Evolutionary conservation across 1,140 invertebrate species (phyloP).

Genomic region (Gerris buenoi): DNA sequence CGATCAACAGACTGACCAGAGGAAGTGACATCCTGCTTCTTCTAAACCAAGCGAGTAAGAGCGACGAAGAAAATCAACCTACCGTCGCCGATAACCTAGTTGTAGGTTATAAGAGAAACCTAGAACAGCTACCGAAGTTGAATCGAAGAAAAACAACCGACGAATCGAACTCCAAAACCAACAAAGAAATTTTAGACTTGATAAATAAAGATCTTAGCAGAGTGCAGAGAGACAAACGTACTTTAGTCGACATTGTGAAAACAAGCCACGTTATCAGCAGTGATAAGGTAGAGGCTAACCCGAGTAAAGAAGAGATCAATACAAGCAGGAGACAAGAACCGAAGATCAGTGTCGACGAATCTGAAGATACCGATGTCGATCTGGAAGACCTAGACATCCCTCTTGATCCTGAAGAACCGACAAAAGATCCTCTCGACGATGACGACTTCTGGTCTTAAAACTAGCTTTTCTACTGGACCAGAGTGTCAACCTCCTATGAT

Average conservation of each 20-base stretch:
- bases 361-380: conserved; percentile 11
- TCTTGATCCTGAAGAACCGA: background rate
- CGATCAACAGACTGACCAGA: background rate
- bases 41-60: background rate
- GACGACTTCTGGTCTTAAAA: background rate
- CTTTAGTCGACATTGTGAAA: too few species aligned
- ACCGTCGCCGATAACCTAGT: background rate
- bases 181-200: too few species aligned
- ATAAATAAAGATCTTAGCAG: too few species aligned
- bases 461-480: too few species aligned
- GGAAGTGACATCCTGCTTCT: background rate
- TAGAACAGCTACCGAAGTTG: too few species aligned
- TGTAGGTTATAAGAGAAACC: too few species aligned
- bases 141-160: background rate
- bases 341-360: background rate
- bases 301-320: background rate
- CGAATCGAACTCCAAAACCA: background rate
- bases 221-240: too few species aligned
- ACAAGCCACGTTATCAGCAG: too few species aligned
- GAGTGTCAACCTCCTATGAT: too few species aligned
- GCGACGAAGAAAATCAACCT: background rate
- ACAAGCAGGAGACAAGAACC: background rate
- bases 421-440: background rate
- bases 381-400: conserved; percentile 7
- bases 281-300: background rate